Evolutionary conservation across 2,797 vertebrate species (phyloP).

Genomic region (Steatocranus sp.): DNA sequence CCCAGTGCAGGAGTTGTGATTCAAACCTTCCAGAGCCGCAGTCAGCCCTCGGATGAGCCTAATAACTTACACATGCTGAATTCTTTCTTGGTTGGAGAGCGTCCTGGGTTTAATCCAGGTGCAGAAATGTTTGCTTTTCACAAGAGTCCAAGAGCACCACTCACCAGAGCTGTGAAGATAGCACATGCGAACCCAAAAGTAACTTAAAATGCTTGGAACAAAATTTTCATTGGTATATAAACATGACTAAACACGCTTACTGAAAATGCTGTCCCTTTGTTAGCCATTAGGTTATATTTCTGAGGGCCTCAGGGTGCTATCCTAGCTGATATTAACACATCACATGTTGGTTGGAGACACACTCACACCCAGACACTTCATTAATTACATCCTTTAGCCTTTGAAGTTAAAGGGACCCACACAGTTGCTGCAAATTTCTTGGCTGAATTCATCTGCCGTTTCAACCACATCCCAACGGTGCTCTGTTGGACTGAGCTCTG

Average conservation of each 20-base stretch:
- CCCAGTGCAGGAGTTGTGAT: not conserved
- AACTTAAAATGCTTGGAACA: not conserved
- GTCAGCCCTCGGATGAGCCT: not conserved
- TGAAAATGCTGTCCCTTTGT: not conserved
- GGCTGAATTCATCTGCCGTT: not conserved
- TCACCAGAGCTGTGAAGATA: not conserved
- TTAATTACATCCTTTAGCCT: not conserved
- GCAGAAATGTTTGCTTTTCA: not conserved
- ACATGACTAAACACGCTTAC: not conserved
- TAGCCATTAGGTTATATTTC: not conserved
- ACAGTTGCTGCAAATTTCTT: not conserved
- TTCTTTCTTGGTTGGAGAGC: not conserved
- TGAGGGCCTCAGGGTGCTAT: not conserved
- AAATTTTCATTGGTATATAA: not conserved
- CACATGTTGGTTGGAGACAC: not conserved
- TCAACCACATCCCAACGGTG: not conserved
- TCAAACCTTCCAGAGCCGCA: not conserved
- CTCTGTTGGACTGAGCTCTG: not conserved
- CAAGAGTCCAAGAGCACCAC: not conserved
- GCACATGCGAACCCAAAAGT: accelerated
- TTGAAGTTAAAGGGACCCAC: not conserved
- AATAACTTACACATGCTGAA: not conserved
- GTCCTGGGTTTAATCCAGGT: not conserved
- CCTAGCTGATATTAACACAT: not conserved
- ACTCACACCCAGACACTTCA: not conserved